Evolutionary conservation across 1,140 invertebrate genomes (phyloP), one percentile per base, ranked within the genome.

Genomic region (Parasteatoda tepidariorum): DNA sequence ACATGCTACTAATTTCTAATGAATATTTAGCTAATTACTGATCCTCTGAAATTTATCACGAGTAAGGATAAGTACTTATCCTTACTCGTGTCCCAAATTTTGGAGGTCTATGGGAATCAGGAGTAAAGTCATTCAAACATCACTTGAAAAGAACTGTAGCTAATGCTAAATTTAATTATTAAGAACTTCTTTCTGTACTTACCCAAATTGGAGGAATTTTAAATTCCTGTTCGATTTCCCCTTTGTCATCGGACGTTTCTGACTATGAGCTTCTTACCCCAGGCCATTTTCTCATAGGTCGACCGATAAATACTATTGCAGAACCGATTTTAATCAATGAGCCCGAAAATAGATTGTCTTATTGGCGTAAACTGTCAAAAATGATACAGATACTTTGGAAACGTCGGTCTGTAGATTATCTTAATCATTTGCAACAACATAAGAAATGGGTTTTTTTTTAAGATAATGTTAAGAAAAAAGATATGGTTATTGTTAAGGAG

Each of bases 361-460:
- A n/a, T n/a, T n/a, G n/a, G n/a, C n/a, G n/a, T n/a, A n/a, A n/a
- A n/a, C n/a, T n/a, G n/a, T n/a, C n/a, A n/a, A n/a, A n/a, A n/a
- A n/a, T n/a, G n/a, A n/a, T n/a, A n/a, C n/a, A n/a, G n/a, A n/a
- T n/a, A n/a, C 59, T 34, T 61, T 76, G 13, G 62, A 41, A 7
- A 76, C 13, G n/a, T 5, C 22, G n/a, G 2, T 64, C n/a, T n/a
- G n/a, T n/a, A n/a, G n/a, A n/a, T n/a, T n/a, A n/a, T n/a, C n/a
- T n/a, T n/a, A n/a, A n/a, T 31, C 11, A 11, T 11, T 74, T 24
- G 3, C 62, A 3, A 41, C 33, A 41, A 15, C 41, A 18, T 59
- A 33, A 18, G 26, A 84, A 75, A 57, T 59, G 76, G 6, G 64
- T 68, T 26, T 85, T 48, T 22, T 86, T 84, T 24, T 76, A 48